These are phyloP conservation scores for Amniataba percoides DNA, from an alignment of 2,797 vertebrate genomes.

Conservation along the genomic window DNA sequence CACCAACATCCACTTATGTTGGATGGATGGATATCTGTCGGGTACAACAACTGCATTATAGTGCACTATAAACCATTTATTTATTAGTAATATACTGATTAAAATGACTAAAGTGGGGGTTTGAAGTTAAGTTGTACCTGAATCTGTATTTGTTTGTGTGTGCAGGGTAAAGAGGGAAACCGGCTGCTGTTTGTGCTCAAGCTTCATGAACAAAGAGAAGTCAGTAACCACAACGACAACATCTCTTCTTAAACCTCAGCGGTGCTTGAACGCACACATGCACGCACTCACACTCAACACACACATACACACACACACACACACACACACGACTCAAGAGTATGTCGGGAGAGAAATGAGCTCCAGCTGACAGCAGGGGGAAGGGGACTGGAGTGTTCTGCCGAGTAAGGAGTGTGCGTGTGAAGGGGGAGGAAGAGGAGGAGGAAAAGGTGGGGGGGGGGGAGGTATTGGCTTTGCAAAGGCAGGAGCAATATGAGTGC, in stretches of 20 bases:
- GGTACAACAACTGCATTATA: conserved; percentile 4
- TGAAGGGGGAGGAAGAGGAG: conserved; percentile 37
- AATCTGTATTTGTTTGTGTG: conserved; percentile 37
- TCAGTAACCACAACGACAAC: conserved; percentile 72
- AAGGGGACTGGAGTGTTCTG: conserved; percentile 71
- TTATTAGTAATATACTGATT: conserved; percentile 1
- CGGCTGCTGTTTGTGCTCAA: conserved; percentile 63
- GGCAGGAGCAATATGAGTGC: conserved; percentile 65
- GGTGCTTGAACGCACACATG: conserved; percentile 21
- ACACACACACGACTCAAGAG: conserved; percentile 46
- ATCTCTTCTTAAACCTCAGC: conserved; percentile 64
- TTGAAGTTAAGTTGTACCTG: conserved; percentile 46
- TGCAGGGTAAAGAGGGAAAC: conserved; percentile 40
- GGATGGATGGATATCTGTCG: background rate
- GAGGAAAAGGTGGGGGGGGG: conserved; percentile 30
- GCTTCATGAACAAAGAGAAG: conserved; percentile 67
- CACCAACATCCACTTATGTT: background rate
- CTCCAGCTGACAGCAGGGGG: conserved; percentile 78
- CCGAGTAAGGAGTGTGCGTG: conserved; percentile 73
- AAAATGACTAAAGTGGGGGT: conserved; percentile 9
- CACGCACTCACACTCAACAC: conserved; percentile 17
- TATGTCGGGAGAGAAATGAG: conserved; percentile 74
- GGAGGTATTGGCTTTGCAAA: conserved; percentile 68
- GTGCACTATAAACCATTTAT: conserved; percentile 20
- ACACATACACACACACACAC: conserved; percentile 13